Conservation (phyloP, 2,113 vertebrate species). For the Alexandromys fortis region DNA sequence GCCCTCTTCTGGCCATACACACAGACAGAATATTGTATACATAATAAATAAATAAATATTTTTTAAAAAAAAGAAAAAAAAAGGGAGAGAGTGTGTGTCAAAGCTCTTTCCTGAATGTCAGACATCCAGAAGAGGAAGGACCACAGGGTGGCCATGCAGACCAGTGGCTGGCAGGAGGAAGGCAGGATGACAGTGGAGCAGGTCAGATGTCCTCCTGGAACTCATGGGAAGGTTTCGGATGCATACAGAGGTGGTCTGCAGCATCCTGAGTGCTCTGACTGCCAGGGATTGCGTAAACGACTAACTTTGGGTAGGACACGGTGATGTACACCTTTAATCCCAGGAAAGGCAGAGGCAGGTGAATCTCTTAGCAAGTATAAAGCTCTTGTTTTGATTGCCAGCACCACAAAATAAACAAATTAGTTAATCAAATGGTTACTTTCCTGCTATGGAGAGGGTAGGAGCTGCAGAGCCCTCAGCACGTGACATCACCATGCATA, state of each 20-base stretch:
- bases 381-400: background rate
- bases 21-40: too few relatives aligned
- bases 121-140: background rate
- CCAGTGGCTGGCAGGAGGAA: background rate
- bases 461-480: background rate
- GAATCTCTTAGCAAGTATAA: background rate
- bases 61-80: too few relatives aligned
- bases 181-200: background rate
- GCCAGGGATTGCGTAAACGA: background rate
- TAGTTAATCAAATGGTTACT: background rate
- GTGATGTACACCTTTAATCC: background rate
- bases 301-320: background rate
- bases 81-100: background rate
- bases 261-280: rapidly evolving
- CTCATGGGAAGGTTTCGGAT: background rate
- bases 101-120: background rate
- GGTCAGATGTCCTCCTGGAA: background rate
- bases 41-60: too few relatives aligned
- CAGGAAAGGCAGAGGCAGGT: background rate
- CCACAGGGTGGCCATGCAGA: too few relatives aligned
- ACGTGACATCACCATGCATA: background rate
- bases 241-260: background rate
- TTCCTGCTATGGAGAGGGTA: background rate
- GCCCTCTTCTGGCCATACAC: too few relatives aligned
- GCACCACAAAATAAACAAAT: background rate